Conservation (phyloP, 2,113 vertebrate species). For the Felis catus region DNA sequence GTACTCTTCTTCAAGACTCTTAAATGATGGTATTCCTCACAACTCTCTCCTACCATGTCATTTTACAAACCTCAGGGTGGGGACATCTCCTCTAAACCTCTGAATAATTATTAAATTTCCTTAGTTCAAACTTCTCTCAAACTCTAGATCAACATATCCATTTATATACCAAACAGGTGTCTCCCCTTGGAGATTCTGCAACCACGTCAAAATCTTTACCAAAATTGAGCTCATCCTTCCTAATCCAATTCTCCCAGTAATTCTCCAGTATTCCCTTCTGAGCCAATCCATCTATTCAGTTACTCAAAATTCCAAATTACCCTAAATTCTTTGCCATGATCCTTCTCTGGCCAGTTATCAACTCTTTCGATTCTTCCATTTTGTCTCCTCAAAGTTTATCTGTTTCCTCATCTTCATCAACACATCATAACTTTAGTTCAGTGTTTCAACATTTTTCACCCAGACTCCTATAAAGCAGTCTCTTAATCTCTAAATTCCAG, state of each 20-base stretch:
- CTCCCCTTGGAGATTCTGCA: background rate
- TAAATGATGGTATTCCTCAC: background rate
- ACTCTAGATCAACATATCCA: background rate
- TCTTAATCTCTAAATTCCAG: background rate
- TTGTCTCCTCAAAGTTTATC: background rate
- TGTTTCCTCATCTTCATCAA: background rate
- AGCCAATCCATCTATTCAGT: background rate
- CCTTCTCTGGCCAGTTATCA: background rate
- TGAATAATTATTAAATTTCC: background rate
- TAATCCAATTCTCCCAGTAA: background rate
- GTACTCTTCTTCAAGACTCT: background rate
- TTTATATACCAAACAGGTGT: background rate
- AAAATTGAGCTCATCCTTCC: background rate
- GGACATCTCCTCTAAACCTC: background rate
- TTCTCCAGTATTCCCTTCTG: background rate
- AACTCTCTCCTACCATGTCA: background rate
- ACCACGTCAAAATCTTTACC: conserved; percentile 22
- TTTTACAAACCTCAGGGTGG: background rate
- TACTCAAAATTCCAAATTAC: background rate
- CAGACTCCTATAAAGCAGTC: background rate
- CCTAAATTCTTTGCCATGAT: background rate
- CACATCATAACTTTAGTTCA: background rate
- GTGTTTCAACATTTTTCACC: background rate
- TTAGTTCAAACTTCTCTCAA: conserved; percentile 15
- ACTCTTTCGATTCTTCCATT: background rate